These are phyloP conservation scores for Schrankia costaestrigalis DNA, from an alignment of 2,888 invertebrate genomes.

Conservation along the genomic window DNA sequence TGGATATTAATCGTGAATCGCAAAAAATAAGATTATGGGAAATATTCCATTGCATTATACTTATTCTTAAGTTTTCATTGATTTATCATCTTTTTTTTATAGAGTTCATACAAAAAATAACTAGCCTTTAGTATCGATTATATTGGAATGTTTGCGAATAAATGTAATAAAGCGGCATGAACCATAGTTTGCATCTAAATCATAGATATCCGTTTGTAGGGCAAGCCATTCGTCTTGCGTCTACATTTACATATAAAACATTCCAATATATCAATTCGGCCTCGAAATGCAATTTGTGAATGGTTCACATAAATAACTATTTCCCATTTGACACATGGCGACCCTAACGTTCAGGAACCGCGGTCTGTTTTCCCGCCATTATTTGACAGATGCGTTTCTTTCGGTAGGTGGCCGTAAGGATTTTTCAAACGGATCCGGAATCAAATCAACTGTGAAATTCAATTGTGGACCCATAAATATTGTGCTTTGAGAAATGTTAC, in stretches of 20 bases:
- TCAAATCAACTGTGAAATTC: conserved; percentile 79
- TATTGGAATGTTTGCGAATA: neutral
- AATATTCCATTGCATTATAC: no score
- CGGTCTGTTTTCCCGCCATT: conserved; percentile 67
- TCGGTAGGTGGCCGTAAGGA: conserved; percentile 67
- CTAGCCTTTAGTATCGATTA: no score
- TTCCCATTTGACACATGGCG: conserved; percentile 75
- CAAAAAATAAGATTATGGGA: no score
- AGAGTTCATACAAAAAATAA: no score
- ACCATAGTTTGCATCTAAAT: conserved; percentile 46
- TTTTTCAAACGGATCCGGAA: conserved; percentile 56
- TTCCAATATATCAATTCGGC: conserved; percentile 77
- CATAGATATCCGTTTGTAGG: conserved; percentile 69
- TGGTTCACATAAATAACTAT: conserved; percentile 77
- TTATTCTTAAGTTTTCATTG: no score
- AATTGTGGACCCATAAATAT: conserved; percentile 73
- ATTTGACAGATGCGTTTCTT: conserved; percentile 74
- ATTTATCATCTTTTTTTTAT: no score
- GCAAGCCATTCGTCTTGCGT: conserved; percentile 67
- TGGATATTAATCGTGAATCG: no score
- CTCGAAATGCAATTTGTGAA: conserved; percentile 78
- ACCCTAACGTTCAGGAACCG: conserved; percentile 61
- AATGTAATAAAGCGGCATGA: conserved; percentile 12
- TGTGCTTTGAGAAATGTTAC: conserved; percentile 63
- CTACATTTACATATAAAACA: conserved; percentile 79